Conservation (phyloP, 2,797 vertebrate genomes). For the Furcifer pardalis region DNA sequence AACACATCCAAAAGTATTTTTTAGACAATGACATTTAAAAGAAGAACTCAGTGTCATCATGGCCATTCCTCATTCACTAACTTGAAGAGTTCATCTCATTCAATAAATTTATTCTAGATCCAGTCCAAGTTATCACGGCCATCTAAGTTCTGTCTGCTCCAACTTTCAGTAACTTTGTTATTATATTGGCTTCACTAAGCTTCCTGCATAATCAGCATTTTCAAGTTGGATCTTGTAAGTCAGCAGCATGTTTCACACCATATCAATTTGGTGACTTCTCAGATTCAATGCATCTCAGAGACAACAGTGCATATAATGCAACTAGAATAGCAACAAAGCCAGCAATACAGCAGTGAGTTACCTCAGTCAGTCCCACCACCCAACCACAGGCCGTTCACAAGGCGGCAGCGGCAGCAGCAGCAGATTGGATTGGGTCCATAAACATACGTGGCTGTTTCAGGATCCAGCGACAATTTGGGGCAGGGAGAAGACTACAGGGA, state of each 20-base stretch:
- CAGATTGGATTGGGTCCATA: neutral
- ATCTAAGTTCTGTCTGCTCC: neutral
- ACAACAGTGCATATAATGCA: neutral
- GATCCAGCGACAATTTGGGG: conserved; percentile 26
- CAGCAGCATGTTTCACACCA: neutral
- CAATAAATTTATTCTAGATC: neutral
- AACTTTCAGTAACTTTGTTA: neutral
- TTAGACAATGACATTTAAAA: neutral
- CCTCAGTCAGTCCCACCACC: neutral
- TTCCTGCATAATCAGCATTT: neutral
- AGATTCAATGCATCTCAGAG: neutral
- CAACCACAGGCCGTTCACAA: neutral
- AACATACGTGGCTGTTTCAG: conserved; percentile 8
- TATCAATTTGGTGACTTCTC: neutral
- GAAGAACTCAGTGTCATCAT: neutral
- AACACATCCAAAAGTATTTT: neutral
- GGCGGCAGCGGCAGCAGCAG: conserved; percentile 4
- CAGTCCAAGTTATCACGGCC: neutral
- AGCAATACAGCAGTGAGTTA: neutral
- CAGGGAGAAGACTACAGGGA: conserved; percentile 32
- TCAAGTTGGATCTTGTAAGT: neutral
- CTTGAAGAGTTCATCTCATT: neutral
- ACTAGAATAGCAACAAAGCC: neutral
- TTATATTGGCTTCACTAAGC: neutral
- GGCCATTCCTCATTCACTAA: neutral